Evolutionary conservation across 1,140 invertebrate genomes (phyloP).

Genomic region (Sesamia nonagrioides): DNA sequence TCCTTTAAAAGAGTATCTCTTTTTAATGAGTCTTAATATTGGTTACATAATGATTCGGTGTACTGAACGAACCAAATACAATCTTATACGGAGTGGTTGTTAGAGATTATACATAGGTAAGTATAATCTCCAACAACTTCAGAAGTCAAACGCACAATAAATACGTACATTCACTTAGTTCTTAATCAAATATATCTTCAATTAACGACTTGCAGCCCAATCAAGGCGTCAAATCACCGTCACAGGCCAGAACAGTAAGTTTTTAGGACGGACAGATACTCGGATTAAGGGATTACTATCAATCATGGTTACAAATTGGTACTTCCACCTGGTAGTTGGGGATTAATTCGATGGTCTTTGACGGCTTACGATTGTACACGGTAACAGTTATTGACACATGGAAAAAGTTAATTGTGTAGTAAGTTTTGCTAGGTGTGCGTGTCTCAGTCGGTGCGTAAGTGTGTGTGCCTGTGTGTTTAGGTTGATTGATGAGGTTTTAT

Average conservation of each 20-base stretch:
- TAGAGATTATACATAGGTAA: too few species aligned
- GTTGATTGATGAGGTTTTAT: slow-evolving; percentile 31
- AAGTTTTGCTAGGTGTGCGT: not conserved
- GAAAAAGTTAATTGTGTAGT: slow-evolving; percentile 57
- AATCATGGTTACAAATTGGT: slow-evolving; percentile 77
- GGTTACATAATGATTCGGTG: too few species aligned
- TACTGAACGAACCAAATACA: too few species aligned
- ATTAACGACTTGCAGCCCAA: slow-evolving; percentile 4
- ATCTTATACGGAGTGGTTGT: too few species aligned
- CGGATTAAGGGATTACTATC: slow-evolving; percentile 81
- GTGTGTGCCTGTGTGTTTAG: not conserved
- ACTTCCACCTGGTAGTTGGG: slow-evolving; percentile 66
- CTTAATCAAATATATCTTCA: slow-evolving; percentile 17
- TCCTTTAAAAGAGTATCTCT: too few species aligned
- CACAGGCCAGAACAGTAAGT: slow-evolving; percentile 54
- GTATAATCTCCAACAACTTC: not conserved
- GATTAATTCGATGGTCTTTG: slow-evolving; percentile 54
- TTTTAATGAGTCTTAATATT: too few species aligned
- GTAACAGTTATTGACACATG: slow-evolving; percentile 58
- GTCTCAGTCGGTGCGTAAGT: slow-evolving; percentile 2
- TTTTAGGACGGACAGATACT: slow-evolving; percentile 63
- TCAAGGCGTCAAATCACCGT: slow-evolving; percentile 57
- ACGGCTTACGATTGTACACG: slow-evolving; percentile 56
- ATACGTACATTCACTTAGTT: not conserved
- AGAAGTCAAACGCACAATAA: slow-evolving; percentile 3